Evolutionary conservation across 2,888 invertebrate species (phyloP).

Genomic region (Eulithis prunata): DNA sequence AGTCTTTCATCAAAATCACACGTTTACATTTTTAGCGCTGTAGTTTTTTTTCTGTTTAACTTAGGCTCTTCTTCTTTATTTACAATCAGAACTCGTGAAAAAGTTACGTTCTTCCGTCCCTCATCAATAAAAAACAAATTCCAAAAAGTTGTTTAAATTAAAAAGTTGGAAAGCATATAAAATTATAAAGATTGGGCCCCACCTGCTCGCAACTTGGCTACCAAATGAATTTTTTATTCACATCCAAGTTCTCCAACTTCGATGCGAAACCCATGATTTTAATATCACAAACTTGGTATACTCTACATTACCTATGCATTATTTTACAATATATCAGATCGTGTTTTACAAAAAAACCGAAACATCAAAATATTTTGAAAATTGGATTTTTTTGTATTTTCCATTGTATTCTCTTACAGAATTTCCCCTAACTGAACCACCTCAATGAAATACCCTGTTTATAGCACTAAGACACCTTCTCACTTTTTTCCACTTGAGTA

Average conservation of each 20-base stretch:
- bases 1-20: too few species aligned
- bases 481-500: neutral
- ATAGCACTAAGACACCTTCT: neutral
- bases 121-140: constrained; percentile 24
- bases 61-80: too few species aligned
- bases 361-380: too few species aligned
- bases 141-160: constrained; percentile 24
- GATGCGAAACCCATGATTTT: constrained; percentile 70
- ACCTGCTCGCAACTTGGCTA: constrained; percentile 63
- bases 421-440: too few species aligned
- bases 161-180: constrained; percentile 25
- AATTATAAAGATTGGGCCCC: constrained; percentile 42
- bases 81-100: neutral
- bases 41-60: too few species aligned
- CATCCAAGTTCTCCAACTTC: constrained; percentile 56
- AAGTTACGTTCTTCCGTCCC: neutral
- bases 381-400: too few species aligned
- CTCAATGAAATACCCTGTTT: too few species aligned
- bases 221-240: constrained; percentile 79
- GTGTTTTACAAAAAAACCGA: too few species aligned
- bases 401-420: too few species aligned
- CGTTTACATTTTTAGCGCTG: too few species aligned
- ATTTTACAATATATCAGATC: too few species aligned
- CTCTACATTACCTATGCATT: neutral
- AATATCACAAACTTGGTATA: constrained; percentile 70